Evolutionary conservation across 1,140 invertebrate species (phyloP).

Genomic region (Mactra quadrangularis): DNA sequence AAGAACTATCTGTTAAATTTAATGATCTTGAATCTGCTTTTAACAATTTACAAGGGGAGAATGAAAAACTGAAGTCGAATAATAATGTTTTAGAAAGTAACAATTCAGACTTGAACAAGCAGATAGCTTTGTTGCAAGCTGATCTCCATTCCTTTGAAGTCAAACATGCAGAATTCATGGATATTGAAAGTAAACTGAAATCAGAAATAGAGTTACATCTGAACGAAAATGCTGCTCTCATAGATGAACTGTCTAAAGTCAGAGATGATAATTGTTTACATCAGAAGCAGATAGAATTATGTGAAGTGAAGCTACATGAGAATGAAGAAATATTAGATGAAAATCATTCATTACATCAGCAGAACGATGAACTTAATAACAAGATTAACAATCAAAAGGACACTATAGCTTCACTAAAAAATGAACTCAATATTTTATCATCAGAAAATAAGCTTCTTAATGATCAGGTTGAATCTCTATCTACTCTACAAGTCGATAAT

Average conservation of each 20-base stretch:
- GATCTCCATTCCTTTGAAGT: background rate
- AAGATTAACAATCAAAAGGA: constrained; percentile 73
- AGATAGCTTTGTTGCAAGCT: background rate
- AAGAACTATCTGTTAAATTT: constrained; percentile 11
- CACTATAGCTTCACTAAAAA: constrained; percentile 62
- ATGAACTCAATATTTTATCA: constrained; percentile 59
- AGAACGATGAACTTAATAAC: constrained; percentile 72
- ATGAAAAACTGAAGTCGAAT: constrained; percentile 18
- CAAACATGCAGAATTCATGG: background rate
- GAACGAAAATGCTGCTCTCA: constrained; percentile 25
- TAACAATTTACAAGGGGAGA: constrained; percentile 28
- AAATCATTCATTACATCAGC: constrained; percentile 58
- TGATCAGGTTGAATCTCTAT: constrained; percentile 30
- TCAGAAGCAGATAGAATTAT: constrained; percentile 42
- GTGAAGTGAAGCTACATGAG: constrained; percentile 34
- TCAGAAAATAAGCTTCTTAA: constrained; percentile 43
- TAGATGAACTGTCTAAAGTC: constrained; percentile 37
- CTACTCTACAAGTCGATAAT: constrained; percentile 5
- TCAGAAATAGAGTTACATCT: background rate
- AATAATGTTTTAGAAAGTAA: constrained; percentile 15
- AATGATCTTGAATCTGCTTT: constrained; percentile 28
- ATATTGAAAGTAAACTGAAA: background rate
- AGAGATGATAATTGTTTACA: constrained; percentile 55
- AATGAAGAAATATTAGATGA: constrained; percentile 64
- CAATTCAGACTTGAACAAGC: background rate